phyloP scores from a whole-genome alignment of 2,113 vertebrate species.

The Bostrychus sinensis region DNA sequence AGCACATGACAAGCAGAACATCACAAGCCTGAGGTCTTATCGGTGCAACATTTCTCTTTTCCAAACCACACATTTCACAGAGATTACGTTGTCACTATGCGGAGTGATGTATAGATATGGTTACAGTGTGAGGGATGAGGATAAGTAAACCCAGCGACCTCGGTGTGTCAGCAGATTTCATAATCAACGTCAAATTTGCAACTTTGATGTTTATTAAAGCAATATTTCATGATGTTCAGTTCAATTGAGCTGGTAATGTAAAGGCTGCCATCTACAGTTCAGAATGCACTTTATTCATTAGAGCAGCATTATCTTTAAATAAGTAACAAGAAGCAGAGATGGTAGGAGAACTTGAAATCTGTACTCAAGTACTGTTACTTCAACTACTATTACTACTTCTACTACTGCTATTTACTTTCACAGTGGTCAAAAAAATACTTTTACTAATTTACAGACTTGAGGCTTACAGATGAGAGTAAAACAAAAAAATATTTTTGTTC shows the following conservation, averaged over 20 bases:
- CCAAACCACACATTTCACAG: conserved; percentile 53
- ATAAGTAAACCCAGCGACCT: not conserved
- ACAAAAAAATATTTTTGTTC: too few species aligned
- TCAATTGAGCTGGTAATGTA: conserved; percentile 16
- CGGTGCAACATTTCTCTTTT: conserved; percentile 50
- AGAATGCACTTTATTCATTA: too few species aligned
- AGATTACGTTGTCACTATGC: conserved; percentile 28
- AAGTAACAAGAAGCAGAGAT: too few species aligned
- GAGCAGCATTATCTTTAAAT: too few species aligned
- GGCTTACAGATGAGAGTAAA: too few species aligned
- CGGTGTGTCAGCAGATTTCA: conserved; percentile 1
- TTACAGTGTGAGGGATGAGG: conserved; percentile 12
- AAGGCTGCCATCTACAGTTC: conserved; percentile 63
- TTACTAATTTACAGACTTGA: too few species aligned
- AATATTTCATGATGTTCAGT: not conserved
- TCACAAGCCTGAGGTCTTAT: conserved; percentile 55
- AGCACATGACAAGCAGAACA: conserved; percentile 60
- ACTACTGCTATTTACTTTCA: too few species aligned
- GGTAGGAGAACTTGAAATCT: too few species aligned
- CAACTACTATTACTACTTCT: too few species aligned
- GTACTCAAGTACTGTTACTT: too few species aligned
- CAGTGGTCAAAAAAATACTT: too few species aligned
- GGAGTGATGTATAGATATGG: conserved; percentile 25
- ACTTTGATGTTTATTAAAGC: not conserved
- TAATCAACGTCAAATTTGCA: conserved; percentile 9